Evolutionary conservation across 2,113 vertebrate genomes (phyloP), one percentile per base, ranked within the genome.

Genomic region (Otolemur garnettii): DNA sequence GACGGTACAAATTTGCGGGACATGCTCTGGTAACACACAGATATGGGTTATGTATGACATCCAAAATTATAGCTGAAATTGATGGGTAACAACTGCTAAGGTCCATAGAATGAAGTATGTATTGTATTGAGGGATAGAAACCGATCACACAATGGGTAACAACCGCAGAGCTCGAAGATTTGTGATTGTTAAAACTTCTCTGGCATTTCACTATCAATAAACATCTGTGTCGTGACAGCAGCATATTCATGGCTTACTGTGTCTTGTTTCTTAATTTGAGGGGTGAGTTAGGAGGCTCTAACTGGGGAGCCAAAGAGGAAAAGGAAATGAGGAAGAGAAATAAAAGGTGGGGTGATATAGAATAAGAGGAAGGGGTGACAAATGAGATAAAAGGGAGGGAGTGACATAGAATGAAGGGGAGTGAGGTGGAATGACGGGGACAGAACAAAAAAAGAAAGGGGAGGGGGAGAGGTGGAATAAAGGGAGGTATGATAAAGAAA

Each of bases 131-230:
- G 97, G 97, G 97, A 53, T 83, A 95, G 91, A 96, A 88, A 95
- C 78, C 91, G 88, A 95, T 96, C 82, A 96, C 35, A 93, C 17
- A 69, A 66, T 97, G 97, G 95, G 33, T 96, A 95, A 96, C 85
- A 96, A 95, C 96, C 66, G 0, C 77, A 95, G 81, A 98, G 45
- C 97, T 98, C 95, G 15, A 97, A 94, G 95, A 97, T 97, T 97
- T 98, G 97, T 98, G 97, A 98, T 97, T 95, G 60, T 96, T 93
- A 92, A 97, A 97, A 97, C 97, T 96, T 98, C 97, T 97, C 97
- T 98, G 97, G 91, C 94, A 71, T 96, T 97, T 98, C 94, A 87
- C 96, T 96, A 94, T 97, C 93, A 97, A 97, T 98, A 98, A 98
- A 98, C 82, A 96, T 97, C 96, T 96, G 95, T 98, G 21, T 98